Evolutionary conservation across 2,113 vertebrate genomes (phyloP), one percentile per base, ranked within the genome.

Genomic region (Litocranius walleri): DNA sequence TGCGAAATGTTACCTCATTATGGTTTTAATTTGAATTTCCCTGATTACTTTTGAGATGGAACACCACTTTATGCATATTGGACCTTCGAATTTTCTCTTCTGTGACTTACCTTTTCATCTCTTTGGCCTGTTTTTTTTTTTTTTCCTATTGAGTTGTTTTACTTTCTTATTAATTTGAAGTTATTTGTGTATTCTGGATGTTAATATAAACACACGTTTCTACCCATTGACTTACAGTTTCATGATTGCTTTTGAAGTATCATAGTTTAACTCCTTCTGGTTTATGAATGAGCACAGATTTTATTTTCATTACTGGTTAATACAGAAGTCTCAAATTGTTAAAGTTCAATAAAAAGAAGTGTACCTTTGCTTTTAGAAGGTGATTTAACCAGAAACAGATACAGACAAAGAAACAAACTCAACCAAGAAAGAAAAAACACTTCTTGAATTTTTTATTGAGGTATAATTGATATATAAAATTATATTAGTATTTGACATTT

Each of bases 1-100:
- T 96, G 92, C 90, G 92, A 97, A 96, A 85, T 96, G 57, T 25
- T 80, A 50, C 3, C 77, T 96, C 45, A 54, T 96, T 90, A 83
- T 30, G 17, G 83, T 86, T 96, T 96, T 95, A 87, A 93, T 96
- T 93, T 88, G 83, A 86, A 88, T 92, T 94, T 85, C n/a, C 71
- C 25, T 92, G 83, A 77, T 97, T 87, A 48, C 94, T 95, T 90
- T 56, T 43, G 88, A 97, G 74, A 95, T n/a, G 48, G 88, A 96
- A 74, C 17, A 81, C 7, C 21, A 59, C 45, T 95, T 16, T 6
- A 9, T 83, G 40, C 62, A 21, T 33, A 36, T 50, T 15, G 9
- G 23, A 13, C 87, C 43, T 56, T 59, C 0, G 1, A 14, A 27
- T 96, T 84, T 98, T 95, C 57, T 95, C 90, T 54, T 84, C 86